Base-by-base conservation (phyloP, 2,797 vertebrate genomes). In the Sardinella longiceps region DNA sequence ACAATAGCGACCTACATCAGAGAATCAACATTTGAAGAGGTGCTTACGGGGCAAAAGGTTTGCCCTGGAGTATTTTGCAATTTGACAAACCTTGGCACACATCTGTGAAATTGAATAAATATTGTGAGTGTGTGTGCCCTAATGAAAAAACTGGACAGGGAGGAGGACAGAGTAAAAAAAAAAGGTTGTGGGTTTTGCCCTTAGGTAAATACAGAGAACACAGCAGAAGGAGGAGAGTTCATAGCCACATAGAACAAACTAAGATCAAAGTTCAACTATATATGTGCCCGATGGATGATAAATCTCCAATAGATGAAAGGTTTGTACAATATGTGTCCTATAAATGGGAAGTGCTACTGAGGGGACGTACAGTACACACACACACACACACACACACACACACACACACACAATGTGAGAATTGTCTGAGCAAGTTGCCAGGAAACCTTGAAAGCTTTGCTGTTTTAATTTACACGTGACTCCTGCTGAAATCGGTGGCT, bases 311-410 rank as follows among this genome's bases (percentile, higher is more conserved):
- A 9, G 56, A n/a, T 60, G 51, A 53, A 23, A 60, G 11, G 56
- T 6, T 9, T 25, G 23, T n/a, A n/a, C n/a, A 60, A 60, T 23
- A 77, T 43, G 33, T 77, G 70, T 39, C 15, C 15, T 20, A 20
- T 23, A 37, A 18, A 77, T n/a, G 37, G 3, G 25, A 60, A 60
- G n/a, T 25, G 56, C 56, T 25, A 60, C 56, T 60, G 56, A 60
- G n/a, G n/a, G n/a, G n/a, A n/a, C n/a, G n/a, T n/a, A n/a, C n/a
- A n/a, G n/a, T n/a, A 51, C 7, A 83, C 50, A 43, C 82, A 51
- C 83, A 83, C 82, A 83, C 70, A 45, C 63, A 51, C 60, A 50
- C 60, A 53, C 23, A 63, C 81, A 60, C 20, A 82, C 53, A 63
- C 46, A 70, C 51, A 81, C 39, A 70, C 50, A 20, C 66, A 63